Conservation (phyloP, 2,888 invertebrate genomes). For the Meiosimyza platycephala region DNA sequence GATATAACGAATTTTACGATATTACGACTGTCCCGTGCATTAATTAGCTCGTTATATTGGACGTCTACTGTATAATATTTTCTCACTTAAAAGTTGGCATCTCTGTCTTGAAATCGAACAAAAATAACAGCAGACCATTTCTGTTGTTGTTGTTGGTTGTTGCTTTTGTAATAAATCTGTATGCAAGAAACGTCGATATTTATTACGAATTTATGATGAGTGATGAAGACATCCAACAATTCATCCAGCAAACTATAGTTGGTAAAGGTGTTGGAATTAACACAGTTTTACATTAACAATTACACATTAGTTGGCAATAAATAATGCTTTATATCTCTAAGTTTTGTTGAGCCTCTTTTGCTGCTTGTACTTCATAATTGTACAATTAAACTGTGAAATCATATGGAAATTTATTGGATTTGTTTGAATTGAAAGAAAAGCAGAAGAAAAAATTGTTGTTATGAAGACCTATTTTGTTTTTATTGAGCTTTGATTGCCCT, state of each 20-base stretch:
- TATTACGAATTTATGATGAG: constrained; percentile 56
- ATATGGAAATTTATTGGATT: constrained; percentile 27
- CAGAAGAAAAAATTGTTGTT: too few relatives aligned
- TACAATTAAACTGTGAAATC: constrained; percentile 36
- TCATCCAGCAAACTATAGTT: neutral
- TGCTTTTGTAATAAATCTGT: constrained; percentile 32
- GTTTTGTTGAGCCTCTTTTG: neutral
- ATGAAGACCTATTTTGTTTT: too few relatives aligned
- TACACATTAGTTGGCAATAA: constrained; percentile 34
- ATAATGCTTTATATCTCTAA: constrained; percentile 3
- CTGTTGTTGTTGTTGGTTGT: neutral
- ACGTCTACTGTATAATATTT: too few relatives aligned
- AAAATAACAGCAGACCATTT: too few relatives aligned
- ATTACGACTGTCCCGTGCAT: too few relatives aligned
- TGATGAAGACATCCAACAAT: constrained; percentile 29
- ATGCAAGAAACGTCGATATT: constrained; percentile 40
- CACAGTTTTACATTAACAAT: constrained; percentile 39
- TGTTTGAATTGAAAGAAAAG: neutral
- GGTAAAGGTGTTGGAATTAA: constrained; percentile 41
- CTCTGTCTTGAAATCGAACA: too few relatives aligned
- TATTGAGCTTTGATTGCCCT: too few relatives aligned
- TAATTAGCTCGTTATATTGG: too few relatives aligned
- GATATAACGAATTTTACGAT: too few relatives aligned
- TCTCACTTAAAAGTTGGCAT: too few relatives aligned
- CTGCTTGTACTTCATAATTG: constrained; percentile 30